Percentiles rank a stretch among this genome's conserved stretches.
Evolutionary conservation across 2,797 vertebrate species (phyloP).

Genomic region (Allenopithecus nigroviridis): DNA sequence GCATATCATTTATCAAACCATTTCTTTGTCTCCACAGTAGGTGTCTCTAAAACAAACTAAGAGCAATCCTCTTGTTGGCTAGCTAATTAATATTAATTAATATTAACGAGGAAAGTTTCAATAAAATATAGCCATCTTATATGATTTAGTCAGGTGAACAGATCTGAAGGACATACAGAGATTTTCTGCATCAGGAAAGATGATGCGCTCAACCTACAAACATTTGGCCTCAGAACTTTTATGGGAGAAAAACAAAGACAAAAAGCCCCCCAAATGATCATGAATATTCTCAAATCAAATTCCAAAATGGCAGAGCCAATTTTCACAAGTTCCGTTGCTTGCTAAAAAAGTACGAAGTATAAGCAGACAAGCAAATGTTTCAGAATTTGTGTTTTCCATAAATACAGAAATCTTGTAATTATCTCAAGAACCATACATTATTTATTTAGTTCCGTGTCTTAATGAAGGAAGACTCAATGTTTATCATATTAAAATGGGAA

Average conservation of each 20-base stretch:
- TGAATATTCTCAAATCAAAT: constrained; percentile 24
- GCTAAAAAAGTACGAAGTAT: neutral
- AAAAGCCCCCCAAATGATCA: neutral
- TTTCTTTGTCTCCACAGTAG: neutral
- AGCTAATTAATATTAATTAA: neutral
- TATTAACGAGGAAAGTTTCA: neutral
- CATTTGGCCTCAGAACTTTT: neutral
- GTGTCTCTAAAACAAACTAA: neutral
- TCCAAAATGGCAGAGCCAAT: neutral
- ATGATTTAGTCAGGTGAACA: neutral
- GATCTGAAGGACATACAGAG: neutral
- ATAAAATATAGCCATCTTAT: neutral
- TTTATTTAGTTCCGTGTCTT: constrained; percentile 25
- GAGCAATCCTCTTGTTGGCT: neutral
- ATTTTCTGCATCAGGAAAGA: neutral
- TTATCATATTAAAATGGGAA: constrained; percentile 61
- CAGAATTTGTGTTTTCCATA: constrained; percentile 14
- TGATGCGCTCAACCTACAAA: neutral
- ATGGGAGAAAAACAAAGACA: constrained; percentile 18
- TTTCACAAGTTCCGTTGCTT: constrained; percentile 16
- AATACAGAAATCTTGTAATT: constrained; percentile 42
- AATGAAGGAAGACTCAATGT: constrained; percentile 34
- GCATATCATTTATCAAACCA: neutral
- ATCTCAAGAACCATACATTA: constrained; percentile 21
- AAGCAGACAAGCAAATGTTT: constrained; percentile 49